A percentile compares a stretch with the other conserved stretches of the same genome.
These are phyloP conservation scores for Sarcophaga carnaria DNA, from an alignment of 2,888 invertebrate genomes.

Conservation along the genomic window DNA sequence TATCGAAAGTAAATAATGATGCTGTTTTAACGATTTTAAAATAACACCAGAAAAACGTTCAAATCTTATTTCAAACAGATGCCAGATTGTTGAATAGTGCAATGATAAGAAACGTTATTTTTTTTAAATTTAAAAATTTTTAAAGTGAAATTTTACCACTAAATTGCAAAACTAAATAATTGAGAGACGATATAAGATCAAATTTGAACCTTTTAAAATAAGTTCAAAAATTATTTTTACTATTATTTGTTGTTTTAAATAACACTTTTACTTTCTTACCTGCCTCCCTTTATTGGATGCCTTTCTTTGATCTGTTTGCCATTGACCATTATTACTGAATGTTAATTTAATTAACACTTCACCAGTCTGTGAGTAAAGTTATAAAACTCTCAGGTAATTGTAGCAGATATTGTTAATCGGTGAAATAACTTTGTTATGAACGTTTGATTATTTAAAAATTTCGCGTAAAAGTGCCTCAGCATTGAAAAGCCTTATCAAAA, in stretches of 20 bases:
- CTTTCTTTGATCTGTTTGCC: slow-evolving; percentile 14
- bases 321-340: slow-evolving; percentile 25
- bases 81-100: not conserved
- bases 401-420: slow-evolving; percentile 38
- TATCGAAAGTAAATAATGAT: slow-evolving; percentile 58
- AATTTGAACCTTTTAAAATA: not conserved
- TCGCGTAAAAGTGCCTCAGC: not conserved
- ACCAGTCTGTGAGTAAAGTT: slow-evolving; percentile 15
- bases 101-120: not conserved
- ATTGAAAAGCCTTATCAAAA: not conserved
- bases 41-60: not conserved
- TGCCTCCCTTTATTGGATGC: not conserved
- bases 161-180: too few species aligned
- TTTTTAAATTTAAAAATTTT: not conserved
- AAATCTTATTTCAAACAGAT: not conserved
- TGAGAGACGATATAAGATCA: too few species aligned
- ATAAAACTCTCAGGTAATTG: slow-evolving; percentile 45
- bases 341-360: slow-evolving; percentile 65
- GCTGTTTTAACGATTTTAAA: slow-evolving; percentile 5
- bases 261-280: not conserved
- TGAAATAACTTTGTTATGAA: not conserved
- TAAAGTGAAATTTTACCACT: too few species aligned
- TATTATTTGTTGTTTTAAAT: not conserved
- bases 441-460: not conserved
- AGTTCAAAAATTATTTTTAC: not conserved